A percentile compares a stretch with the other conserved stretches of the same genome.
These are phyloP conservation scores for Orchestia grillus DNA, from an alignment of 1,140 invertebrate genomes.

Conservation along the genomic window DNA sequence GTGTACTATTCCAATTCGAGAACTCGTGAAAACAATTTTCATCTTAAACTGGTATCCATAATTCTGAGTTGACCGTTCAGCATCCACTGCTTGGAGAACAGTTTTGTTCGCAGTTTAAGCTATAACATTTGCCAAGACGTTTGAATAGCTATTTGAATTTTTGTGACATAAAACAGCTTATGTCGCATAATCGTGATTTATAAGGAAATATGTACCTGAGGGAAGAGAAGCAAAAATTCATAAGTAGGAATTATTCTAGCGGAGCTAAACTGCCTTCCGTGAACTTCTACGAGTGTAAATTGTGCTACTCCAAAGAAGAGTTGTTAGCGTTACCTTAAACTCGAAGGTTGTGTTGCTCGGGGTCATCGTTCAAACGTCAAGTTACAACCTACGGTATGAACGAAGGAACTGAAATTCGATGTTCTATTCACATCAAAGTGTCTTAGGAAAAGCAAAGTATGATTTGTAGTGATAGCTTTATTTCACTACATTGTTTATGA, in stretches of 20 bases:
- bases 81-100: too few relatives aligned
- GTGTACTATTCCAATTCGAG: too few relatives aligned
- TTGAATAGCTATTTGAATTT: too few relatives aligned
- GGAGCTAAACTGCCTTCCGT: neutral
- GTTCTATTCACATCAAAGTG: neutral
- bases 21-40: too few relatives aligned
- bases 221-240: neutral
- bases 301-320: neutral
- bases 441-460: neutral
- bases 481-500: constrained; percentile 4
- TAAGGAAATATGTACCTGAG: neutral
- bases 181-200: neutral
- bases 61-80: too few relatives aligned
- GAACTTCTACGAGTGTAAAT: neutral
- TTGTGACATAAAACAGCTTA: neutral
- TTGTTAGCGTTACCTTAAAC: neutral
- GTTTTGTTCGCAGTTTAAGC: too few relatives aligned
- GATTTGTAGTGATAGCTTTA: neutral
- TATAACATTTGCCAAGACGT: too few relatives aligned
- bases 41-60: too few relatives aligned
- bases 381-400: neutral
- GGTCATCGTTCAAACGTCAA: neutral
- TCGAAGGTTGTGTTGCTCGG: neutral
- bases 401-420: neutral
- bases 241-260: neutral